phyloP scores from a whole-genome alignment of 2,797 vertebrate genomes.

The Epinephelus coioides region DNA sequence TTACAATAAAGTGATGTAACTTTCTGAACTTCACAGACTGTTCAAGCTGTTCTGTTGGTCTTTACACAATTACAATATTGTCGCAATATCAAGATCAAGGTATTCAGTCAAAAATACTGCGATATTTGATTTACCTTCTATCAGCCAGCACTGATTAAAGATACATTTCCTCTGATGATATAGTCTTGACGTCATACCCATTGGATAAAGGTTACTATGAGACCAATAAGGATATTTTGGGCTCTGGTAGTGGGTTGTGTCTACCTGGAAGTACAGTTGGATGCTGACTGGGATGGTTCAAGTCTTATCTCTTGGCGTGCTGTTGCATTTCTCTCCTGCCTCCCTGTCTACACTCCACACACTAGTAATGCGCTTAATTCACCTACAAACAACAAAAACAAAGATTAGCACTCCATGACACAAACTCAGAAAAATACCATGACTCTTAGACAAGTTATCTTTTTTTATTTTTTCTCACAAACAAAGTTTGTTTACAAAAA shows the following conservation, averaged over 20 bases:
- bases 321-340: slow-evolving; percentile 38
- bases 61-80: no score
- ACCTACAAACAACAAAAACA: slow-evolving; percentile 44
- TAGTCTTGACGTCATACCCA: neutral
- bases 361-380: slow-evolving; percentile 24
- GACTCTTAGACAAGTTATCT: slow-evolving; percentile 48
- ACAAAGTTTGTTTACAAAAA: slow-evolving; percentile 86
- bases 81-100: no score
- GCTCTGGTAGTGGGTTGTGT: slow-evolving; percentile 5
- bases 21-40: no score
- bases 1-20: no score
- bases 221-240: neutral
- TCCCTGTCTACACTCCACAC: slow-evolving; percentile 41
- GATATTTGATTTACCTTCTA: no score
- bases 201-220: neutral
- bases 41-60: no score
- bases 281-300: slow-evolving; percentile 14
- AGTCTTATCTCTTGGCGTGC: slow-evolving; percentile 23
- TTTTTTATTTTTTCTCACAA: slow-evolving; percentile 80
- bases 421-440: slow-evolving; percentile 14
- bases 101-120: no score
- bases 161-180: neutral
- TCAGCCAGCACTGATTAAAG: no score
- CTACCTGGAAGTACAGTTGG: slow-evolving; percentile 38
- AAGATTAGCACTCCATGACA: slow-evolving; percentile 3